A percentile compares a stretch with the other conserved stretches of the same genome.
phyloP scores from a whole-genome alignment of 2,797 vertebrate genomes.

The Peromyscus eremicus region DNA sequence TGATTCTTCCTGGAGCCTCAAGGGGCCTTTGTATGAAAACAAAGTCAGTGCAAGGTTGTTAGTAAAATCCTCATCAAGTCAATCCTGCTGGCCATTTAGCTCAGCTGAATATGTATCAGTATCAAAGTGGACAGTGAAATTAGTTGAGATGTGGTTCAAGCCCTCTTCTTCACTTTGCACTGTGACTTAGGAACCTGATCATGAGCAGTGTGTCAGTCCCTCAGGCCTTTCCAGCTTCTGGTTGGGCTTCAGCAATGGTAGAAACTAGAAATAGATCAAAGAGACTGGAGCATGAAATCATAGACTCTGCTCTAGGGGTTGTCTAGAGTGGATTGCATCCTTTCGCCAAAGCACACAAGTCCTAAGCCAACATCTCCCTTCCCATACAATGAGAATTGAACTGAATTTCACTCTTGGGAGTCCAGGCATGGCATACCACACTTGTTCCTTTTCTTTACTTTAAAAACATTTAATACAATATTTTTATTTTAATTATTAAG shows the following conservation, averaged over 20 bases:
- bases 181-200: not conserved
- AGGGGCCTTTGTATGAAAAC: not conserved
- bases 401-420: rapidly evolving
- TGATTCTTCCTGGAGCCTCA: not conserved
- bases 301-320: not conserved
- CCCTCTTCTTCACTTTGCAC: not conserved
- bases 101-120: not conserved
- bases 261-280: not conserved
- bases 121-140: not conserved
- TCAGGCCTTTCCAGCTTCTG: not conserved
- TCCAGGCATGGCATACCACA: not conserved
- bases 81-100: not conserved
- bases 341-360: not conserved
- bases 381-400: not conserved
- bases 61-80: not conserved
- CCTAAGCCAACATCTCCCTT: not conserved
- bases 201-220: not conserved
- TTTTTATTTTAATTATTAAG: not conserved
- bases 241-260: not conserved
- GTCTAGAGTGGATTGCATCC: not conserved
- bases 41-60: not conserved
- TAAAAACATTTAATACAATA: not conserved
- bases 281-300: not conserved
- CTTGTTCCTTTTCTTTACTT: not conserved
- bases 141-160: not conserved